phyloP scores from a whole-genome alignment of 1,140 invertebrate species.

The Apolygus lucorum region DNA sequence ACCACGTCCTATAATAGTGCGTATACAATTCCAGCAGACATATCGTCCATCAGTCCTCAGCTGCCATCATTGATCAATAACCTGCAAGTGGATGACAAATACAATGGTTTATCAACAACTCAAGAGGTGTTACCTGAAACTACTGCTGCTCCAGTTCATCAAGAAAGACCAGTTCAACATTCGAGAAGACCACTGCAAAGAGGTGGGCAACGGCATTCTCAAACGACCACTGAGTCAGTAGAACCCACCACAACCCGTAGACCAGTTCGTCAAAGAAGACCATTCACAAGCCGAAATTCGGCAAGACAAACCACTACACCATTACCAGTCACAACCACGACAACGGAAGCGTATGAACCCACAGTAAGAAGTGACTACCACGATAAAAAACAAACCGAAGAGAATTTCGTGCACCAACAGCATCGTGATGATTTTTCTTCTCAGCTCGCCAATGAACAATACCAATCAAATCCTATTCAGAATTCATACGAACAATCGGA shows the following conservation, averaged over 20 bases:
- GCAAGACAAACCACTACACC: not conserved
- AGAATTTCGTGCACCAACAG: not conserved
- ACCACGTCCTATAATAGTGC: conserved; percentile 18
- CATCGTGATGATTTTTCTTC: not conserved
- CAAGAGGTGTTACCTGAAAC: conserved; percentile 23
- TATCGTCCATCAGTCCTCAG: conserved; percentile 29
- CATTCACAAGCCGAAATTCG: not conserved
- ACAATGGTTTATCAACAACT: conserved; percentile 19
- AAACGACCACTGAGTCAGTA: conserved; percentile 11
- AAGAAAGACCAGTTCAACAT: not conserved
- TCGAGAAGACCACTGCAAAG: not conserved
- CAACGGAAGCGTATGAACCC: not conserved
- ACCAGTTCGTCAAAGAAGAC: conserved; percentile 22
- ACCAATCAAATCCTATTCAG: no score
- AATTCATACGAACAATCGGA: no score
- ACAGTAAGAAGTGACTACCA: no score
- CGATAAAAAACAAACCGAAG: no score
- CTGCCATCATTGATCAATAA: conserved; percentile 31
- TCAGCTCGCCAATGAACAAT: not conserved
- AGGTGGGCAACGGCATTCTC: not conserved
- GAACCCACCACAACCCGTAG: not conserved
- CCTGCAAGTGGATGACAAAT: conserved; percentile 29
- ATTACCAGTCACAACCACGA: not conserved
- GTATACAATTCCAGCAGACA: conserved; percentile 29
- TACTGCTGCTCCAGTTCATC: not conserved